phyloP scores from a whole-genome alignment of 1,140 invertebrate genomes.

The Habropoda laboriosa region DNA sequence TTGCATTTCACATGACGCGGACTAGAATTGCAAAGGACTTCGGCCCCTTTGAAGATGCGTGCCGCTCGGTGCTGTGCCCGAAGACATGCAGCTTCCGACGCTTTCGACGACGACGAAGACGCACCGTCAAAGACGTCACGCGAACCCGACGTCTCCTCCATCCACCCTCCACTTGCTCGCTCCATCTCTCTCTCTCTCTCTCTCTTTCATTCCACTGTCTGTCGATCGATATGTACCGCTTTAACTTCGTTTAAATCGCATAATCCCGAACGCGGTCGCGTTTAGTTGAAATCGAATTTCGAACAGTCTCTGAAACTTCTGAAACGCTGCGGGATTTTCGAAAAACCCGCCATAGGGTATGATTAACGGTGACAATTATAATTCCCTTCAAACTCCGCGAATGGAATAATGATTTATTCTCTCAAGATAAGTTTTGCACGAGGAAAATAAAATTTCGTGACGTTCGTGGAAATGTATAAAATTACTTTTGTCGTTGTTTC shows the following conservation, averaged over 20 bases:
- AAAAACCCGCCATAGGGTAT: no score
- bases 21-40: slow-evolving; percentile 52
- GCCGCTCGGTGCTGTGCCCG: slow-evolving; percentile 13
- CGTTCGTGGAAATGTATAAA: no score
- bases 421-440: no score
- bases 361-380: no score
- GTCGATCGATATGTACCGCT: slow-evolving; percentile 44
- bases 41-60: slow-evolving; percentile 45
- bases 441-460: no score
- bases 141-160: slow-evolving; percentile 21
- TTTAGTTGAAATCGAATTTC: slow-evolving; percentile 24
- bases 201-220: background rate
- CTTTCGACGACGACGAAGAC: slow-evolving; percentile 27
- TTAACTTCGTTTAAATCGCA: slow-evolving; percentile 54
- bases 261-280: slow-evolving; percentile 28
- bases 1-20: slow-evolving; percentile 49
- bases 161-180: background rate
- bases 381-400: no score
- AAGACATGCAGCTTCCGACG: slow-evolving; percentile 49
- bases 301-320: background rate
- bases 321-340: background rate
- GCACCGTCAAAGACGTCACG: slow-evolving; percentile 48
- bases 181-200: background rate
- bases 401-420: no score
- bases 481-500: no score